A percentile compares a stretch with the other conserved stretches of the same genome.
Conservation (phyloP, 2,888 invertebrate species). For the Gandaritis pyraliata region DNA sequence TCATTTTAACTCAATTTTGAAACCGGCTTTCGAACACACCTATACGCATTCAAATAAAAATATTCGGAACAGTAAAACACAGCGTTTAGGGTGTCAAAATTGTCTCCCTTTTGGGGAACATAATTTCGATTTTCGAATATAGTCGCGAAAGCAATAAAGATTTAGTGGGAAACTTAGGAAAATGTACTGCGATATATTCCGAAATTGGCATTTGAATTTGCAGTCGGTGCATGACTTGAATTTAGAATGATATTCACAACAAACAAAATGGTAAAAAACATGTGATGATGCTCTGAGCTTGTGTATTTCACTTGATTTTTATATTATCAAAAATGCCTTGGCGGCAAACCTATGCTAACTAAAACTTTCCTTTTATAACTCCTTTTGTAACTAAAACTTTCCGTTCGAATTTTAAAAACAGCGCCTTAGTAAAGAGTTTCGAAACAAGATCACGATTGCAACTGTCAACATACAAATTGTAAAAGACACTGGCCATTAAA, state of each 20-base stretch:
- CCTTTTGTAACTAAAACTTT: too few relatives aligned
- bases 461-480: constrained; percentile 74
- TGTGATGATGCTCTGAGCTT: background rate
- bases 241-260: constrained; percentile 26
- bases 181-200: constrained; percentile 46
- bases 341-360: too few relatives aligned
- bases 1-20: constrained; percentile 84
- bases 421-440: background rate
- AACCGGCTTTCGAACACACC: constrained; percentile 52
- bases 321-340: too few relatives aligned
- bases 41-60: constrained; percentile 71
- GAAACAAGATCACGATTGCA: constrained; percentile 50
- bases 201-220: constrained; percentile 39
- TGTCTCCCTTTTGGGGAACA: constrained; percentile 64
- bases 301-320: too few relatives aligned
- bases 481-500: constrained; percentile 76
- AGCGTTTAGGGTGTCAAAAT: constrained; percentile 74
- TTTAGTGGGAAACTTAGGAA: constrained; percentile 60
- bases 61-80: constrained; percentile 77
- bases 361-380: too few relatives aligned
- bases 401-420: too few relatives aligned
- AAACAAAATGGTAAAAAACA: constrained; percentile 22
- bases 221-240: constrained; percentile 35
- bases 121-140: constrained; percentile 67
- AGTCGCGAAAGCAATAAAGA: constrained; percentile 74